phyloP scores from a whole-genome alignment of 2,113 vertebrate species.

The Psilopsiagon aurifrons region DNA sequence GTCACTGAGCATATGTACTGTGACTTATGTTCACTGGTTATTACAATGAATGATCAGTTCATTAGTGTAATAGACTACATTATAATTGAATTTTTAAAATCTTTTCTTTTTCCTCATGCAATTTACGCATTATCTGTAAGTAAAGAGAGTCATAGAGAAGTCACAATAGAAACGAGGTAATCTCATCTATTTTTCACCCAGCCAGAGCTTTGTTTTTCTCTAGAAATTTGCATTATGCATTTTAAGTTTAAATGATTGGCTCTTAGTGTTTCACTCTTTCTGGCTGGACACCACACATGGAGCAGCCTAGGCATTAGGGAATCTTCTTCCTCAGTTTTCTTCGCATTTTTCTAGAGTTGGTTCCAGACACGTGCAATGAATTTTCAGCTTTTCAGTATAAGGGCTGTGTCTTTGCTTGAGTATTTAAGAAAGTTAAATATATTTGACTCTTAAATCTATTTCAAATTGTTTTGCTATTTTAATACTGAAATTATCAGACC shows the following conservation, averaged over 20 bases:
- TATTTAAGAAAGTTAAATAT: neutral
- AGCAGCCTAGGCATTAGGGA: neutral
- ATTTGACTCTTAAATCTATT: neutral
- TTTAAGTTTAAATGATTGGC: neutral
- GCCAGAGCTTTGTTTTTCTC: neutral
- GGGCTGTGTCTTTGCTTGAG: neutral
- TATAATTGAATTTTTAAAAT: neutral
- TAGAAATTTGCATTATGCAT: neutral
- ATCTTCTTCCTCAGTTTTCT: neutral
- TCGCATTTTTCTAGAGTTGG: neutral
- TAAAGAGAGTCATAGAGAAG: neutral
- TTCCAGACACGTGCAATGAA: neutral
- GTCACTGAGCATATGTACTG: neutral
- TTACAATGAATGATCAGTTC: neutral
- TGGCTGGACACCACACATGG: neutral
- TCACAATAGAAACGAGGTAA: neutral
- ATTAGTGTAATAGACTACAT: neutral
- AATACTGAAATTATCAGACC: neutral
- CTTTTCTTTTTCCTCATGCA: neutral
- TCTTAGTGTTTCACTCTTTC: neutral
- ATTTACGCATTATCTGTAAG: neutral
- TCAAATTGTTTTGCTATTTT: neutral
- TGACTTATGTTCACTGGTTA: neutral
- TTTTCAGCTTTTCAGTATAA: neutral
- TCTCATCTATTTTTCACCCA: neutral